Conservation (phyloP, 2,797 vertebrate genomes). For the Malacoctenus gilli region DNA sequence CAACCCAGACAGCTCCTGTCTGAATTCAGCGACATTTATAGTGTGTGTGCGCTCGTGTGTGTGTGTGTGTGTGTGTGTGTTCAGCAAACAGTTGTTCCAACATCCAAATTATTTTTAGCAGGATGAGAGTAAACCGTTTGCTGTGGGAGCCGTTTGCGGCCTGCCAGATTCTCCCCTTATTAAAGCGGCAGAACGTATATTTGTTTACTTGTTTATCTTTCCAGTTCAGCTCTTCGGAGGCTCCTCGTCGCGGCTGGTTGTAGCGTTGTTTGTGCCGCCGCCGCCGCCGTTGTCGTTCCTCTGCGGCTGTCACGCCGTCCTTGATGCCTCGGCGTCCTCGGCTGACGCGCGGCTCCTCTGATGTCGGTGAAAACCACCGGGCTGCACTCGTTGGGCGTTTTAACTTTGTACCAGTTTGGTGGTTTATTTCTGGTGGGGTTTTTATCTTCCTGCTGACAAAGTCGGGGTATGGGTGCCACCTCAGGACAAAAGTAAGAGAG, state of each 20-base stretch:
- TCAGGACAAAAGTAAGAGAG: constrained; percentile 26
- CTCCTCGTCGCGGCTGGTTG: constrained; percentile 47
- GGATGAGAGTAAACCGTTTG: constrained; percentile 36
- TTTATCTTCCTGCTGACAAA: too few relatives aligned
- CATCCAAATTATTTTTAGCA: constrained; percentile 30
- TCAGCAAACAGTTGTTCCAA: constrained; percentile 12
- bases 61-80: constrained; percentile 9
- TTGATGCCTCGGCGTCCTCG: constrained; percentile 10
- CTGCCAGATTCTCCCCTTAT: constrained; percentile 18
- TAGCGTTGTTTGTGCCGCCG: constrained; percentile 44
- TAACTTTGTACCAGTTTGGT: constrained; percentile 29
- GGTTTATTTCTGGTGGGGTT: too few relatives aligned
- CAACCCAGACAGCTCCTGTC: constrained; percentile 50
- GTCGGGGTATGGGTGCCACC: neutral
- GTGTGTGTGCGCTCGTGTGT: constrained; percentile 7
- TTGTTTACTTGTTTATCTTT: constrained; percentile 28
- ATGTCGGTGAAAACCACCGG: constrained; percentile 46
- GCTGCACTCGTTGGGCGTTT: constrained; percentile 33
- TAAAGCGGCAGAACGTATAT: constrained; percentile 31
- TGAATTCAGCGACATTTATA: constrained; percentile 32
- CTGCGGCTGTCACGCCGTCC: constrained; percentile 46
- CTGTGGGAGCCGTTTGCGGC: constrained; percentile 26
- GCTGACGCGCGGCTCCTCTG: constrained; percentile 37
- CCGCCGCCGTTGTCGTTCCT: constrained; percentile 34
- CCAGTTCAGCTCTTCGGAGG: constrained; percentile 25